A percentile compares a stretch with the other conserved stretches of the same genome.
Conservation (phyloP, 2,113 vertebrate genomes). For the Stigmatopora nigra region DNA sequence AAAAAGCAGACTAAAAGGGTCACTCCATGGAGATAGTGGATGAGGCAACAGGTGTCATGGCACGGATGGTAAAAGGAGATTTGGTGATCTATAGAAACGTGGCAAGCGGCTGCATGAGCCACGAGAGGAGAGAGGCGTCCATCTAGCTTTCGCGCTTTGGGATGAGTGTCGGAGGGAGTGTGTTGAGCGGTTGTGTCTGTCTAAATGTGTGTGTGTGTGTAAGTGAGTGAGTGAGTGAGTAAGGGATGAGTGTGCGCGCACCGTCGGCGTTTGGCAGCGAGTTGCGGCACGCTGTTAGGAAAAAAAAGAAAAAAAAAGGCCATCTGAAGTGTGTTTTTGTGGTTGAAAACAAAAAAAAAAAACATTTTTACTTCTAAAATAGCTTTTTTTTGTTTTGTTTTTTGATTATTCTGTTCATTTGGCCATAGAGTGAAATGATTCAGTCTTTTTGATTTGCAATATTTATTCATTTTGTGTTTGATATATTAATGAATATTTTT, state of each 20-base stretch:
- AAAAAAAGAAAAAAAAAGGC: slow-evolving; percentile 28
- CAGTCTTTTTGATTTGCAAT: too few species aligned
- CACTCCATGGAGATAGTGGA: slow-evolving; percentile 21
- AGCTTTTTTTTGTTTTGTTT: too few species aligned
- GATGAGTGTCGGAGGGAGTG: background rate
- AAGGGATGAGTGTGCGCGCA: slow-evolving; percentile 18
- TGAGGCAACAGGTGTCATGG: slow-evolving; percentile 13
- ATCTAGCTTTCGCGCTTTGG: slow-evolving; percentile 16
- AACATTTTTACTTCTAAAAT: background rate
- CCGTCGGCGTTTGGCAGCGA: slow-evolving; percentile 26
- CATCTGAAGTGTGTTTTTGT: background rate
- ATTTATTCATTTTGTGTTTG: too few species aligned
- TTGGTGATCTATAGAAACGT: slow-evolving; percentile 2
- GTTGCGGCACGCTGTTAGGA: slow-evolving; percentile 24
- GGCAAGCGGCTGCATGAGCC: slow-evolving; percentile 16
- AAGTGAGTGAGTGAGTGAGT: background rate
- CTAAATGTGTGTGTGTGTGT: background rate
- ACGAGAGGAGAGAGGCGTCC: slow-evolving; percentile 30
- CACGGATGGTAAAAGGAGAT: background rate
- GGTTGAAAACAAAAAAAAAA: background rate
- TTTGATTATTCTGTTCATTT: too few species aligned
- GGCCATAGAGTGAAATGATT: too few species aligned
- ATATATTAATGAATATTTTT: background rate
- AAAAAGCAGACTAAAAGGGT: slow-evolving; percentile 3
- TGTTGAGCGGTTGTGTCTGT: background rate